Evolutionary conservation across 2,888 invertebrate genomes (phyloP).

Genomic region (Pterobdella sp.): DNA sequence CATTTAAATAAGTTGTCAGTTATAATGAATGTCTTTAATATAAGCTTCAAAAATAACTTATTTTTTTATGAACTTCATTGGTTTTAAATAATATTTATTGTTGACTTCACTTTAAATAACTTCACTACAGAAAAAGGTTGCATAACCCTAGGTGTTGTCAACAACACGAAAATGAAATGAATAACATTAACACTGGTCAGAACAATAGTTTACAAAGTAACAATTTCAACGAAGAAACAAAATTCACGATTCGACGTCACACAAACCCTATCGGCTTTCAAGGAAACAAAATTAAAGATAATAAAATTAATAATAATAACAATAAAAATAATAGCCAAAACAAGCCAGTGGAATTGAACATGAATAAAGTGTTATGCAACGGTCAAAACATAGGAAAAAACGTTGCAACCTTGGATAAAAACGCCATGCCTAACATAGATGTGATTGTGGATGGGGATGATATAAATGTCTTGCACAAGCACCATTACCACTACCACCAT

Average conservation of each 20-base stretch:
- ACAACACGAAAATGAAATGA: background rate
- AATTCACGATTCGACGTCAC: conserved; percentile 6
- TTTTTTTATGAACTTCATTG: too few species aligned
- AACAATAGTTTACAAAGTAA: background rate
- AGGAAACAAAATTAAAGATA: background rate
- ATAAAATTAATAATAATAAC: background rate
- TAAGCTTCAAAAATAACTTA: too few species aligned
- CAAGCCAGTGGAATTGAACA: background rate
- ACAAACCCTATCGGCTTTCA: conserved; percentile 6
- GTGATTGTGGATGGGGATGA: conserved; percentile 8
- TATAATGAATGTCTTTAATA: too few species aligned
- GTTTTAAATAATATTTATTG: too few species aligned
- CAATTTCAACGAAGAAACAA: conserved; percentile 8
- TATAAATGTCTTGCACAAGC: background rate
- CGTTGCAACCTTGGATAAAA: background rate
- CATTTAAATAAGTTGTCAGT: too few species aligned
- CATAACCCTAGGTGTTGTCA: conserved; percentile 1
- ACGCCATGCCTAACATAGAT: background rate
- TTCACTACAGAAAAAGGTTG: background rate
- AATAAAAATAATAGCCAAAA: background rate
- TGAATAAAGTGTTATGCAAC: conserved; percentile 6
- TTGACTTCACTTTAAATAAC: background rate
- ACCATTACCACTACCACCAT: conserved; percentile 6
- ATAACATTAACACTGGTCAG: background rate
- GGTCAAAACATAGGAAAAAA: background rate